These are phyloP conservation scores for Penaeus monodon DNA, from an alignment of 2,888 invertebrate genomes.

Conservation along the genomic window DNA sequence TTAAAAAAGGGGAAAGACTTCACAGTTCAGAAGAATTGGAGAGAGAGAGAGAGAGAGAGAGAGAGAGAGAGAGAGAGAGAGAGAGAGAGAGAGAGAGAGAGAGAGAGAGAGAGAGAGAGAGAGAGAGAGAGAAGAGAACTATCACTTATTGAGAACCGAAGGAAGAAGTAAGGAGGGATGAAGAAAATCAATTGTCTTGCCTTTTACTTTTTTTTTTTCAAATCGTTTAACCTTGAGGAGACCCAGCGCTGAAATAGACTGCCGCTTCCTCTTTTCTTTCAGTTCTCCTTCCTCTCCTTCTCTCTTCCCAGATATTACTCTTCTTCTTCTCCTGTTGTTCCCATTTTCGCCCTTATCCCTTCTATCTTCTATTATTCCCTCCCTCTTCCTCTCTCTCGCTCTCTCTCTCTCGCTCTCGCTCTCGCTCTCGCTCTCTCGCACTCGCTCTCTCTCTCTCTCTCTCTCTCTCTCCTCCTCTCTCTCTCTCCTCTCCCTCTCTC, in stretches of 20 bases:
- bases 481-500: background rate
- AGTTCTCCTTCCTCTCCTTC: background rate
- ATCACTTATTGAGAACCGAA: background rate
- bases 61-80: no score
- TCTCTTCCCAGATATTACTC: background rate
- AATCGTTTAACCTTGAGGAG: no score
- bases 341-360: background rate
- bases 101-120: no score
- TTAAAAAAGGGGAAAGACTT: constrained; percentile 1
- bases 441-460: background rate
- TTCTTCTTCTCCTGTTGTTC: background rate
- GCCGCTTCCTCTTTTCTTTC: no score
- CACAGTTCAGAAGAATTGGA: background rate
- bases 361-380: background rate
- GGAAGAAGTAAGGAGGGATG: background rate
- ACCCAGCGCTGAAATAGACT: no score
- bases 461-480: background rate
- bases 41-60: no score
- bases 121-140: background rate
- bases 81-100: no score
- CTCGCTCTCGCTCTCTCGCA: no score
- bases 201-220: no score
- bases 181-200: background rate
- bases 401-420: background rate
- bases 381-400: background rate